A percentile compares a stretch with the other conserved stretches of the same genome.
Conservation (phyloP, 2,888 invertebrate species). For the Beris chalybata region DNA sequence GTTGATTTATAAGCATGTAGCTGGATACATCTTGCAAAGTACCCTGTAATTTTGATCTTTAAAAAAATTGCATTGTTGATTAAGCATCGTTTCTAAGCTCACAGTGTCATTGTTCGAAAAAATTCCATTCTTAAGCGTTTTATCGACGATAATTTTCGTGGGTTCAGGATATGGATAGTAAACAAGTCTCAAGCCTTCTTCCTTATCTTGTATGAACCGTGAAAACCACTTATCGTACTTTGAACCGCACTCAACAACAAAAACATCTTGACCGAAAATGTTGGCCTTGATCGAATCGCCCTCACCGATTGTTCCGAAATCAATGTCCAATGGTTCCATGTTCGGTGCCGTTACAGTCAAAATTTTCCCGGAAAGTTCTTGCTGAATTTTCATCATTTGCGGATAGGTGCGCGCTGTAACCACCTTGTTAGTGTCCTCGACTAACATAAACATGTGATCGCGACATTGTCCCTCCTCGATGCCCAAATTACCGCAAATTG, state of each 20-base stretch:
- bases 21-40: conserved; percentile 69
- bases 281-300: conserved; percentile 55
- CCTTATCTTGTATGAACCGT: conserved; percentile 54
- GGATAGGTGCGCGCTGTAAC: conserved; percentile 30
- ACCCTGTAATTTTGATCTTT: conserved; percentile 53
- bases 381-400: conserved; percentile 33
- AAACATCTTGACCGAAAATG: conserved; percentile 63
- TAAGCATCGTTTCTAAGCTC: conserved; percentile 1
- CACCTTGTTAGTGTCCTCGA: conserved; percentile 28
- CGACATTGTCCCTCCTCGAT: conserved; percentile 7
- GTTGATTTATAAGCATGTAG: conserved; percentile 68
- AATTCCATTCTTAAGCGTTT: conserved; percentile 45
- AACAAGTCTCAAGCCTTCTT: conserved; percentile 61
- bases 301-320: conserved; percentile 55
- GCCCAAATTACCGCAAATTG: conserved; percentile 23
- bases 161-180: conserved; percentile 62
- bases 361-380: conserved; percentile 41
- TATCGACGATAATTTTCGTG: conserved; percentile 45
- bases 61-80: background rate
- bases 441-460: conserved; percentile 34
- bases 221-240: conserved; percentile 75
- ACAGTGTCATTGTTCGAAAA: conserved; percentile 41
- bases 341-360: conserved; percentile 61
- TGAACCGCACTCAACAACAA: conserved; percentile 73
- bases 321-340: conserved; percentile 60